Base-by-base conservation (phyloP, 2,113 vertebrate genomes). In the Mola mola region DNA sequence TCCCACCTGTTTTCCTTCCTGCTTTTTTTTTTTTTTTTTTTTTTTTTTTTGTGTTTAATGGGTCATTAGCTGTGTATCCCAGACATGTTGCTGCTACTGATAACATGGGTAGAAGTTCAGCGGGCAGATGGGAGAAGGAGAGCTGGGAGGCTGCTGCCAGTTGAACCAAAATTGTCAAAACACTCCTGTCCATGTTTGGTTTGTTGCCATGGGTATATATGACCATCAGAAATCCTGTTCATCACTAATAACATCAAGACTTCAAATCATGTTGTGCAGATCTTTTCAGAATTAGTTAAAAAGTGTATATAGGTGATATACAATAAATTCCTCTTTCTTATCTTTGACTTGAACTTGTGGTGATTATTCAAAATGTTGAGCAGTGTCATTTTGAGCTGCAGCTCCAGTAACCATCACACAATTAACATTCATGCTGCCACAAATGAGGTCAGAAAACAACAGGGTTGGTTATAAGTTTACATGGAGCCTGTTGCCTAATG, bases 241-340 rank as follows among this genome's bases (percentile, higher is more conserved):
- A 82, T 70, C 33, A 67, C 67, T 84, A 66, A 73, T 71, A n/a
- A 72, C 48, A 77, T 83, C 56, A 70, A 76, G 53, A 58, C 62
- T 86, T 87, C 41, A 76, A 75, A 77, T 72, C 65, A 82, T 82
- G 59, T 79, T 71, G 82, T 85, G 81, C 47, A 76, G 72, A 84
- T 85, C 57, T 83, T 85, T 89, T 88, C 73, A 75, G 72, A 83
- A 66, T 85, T 77, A 61, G 58, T 82, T 87, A 36, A 75, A 81
- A 84, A 47, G 71, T 92, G 91, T 92, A 91, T 66, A 90, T 89
- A 89, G 85, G 74, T 74, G 53, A 84, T 89, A 88, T 69, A 89
- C 84, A 91, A 87, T 91, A 92, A 91, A 90, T 72, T 80, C 74
- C 71, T 82, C 60, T 82, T 87, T 81, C 59, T 64, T 77, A 83